A percentile compares a stretch with the other conserved stretches of the same genome.
These are phyloP conservation scores for Pinctada fucata DNA, from an alignment of 2,888 invertebrate genomes.

Conservation along the genomic window DNA sequence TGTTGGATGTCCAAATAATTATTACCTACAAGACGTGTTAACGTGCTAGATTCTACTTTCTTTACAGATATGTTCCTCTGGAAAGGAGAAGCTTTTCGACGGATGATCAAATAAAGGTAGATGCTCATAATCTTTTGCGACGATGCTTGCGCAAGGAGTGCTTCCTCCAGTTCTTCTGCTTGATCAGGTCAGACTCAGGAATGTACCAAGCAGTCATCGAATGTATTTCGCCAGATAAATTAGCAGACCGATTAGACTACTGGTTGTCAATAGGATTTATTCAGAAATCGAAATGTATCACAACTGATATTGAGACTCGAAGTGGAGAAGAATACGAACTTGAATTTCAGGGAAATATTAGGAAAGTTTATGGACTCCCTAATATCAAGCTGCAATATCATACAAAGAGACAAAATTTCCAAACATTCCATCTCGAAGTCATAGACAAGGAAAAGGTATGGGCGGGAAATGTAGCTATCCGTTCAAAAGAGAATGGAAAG, in stretches of 20 bases:
- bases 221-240: slow-evolving; percentile 38
- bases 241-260: slow-evolving; percentile 42
- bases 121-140: slow-evolving; percentile 20
- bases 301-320: slow-evolving; percentile 28
- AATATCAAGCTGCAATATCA: slow-evolving; percentile 43
- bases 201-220: slow-evolving; percentile 44
- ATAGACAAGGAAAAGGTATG: slow-evolving; percentile 25
- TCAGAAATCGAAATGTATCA: slow-evolving; percentile 11
- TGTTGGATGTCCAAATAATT: no score
- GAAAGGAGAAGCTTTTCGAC: slow-evolving; percentile 21
- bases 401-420: slow-evolving; percentile 47
- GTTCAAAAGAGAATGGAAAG: not conserved
- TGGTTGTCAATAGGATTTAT: slow-evolving; percentile 45
- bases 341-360: slow-evolving; percentile 21
- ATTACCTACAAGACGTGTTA: no score
- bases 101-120: not conserved
- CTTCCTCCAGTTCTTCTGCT: slow-evolving; percentile 16
- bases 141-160: slow-evolving; percentile 16
- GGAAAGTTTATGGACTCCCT: slow-evolving; percentile 26
- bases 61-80: slow-evolving; percentile 29
- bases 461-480: slow-evolving; percentile 36
- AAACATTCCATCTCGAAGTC: slow-evolving; percentile 39
- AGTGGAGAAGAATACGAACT: slow-evolving; percentile 27
- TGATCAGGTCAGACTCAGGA: not conserved
- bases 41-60: no score